These are phyloP conservation scores for Oreochromis niloticus DNA, from an alignment of 2,113 vertebrate species.

Conservation along the genomic window DNA sequence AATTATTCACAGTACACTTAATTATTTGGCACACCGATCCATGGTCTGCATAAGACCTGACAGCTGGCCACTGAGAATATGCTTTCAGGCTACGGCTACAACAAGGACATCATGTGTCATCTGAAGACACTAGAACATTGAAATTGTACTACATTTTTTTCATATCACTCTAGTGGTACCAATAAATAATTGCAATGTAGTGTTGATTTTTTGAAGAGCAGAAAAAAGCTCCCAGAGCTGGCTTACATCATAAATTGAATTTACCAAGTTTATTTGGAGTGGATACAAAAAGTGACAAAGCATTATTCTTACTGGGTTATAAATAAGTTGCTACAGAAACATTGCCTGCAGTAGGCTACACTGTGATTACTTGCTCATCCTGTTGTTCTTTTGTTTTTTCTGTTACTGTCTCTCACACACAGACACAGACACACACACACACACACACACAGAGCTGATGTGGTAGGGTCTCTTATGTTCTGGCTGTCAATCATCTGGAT, in stretches of 20 bases:
- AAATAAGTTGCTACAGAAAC: background rate
- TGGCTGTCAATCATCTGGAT: background rate
- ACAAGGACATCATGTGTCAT: background rate
- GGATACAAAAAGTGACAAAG: background rate
- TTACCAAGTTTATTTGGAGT: background rate
- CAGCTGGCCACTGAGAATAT: background rate
- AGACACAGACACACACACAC: background rate
- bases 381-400: background rate
- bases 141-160: background rate
- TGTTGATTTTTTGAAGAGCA: background rate
- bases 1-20: conserved; percentile 22
- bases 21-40: background rate
- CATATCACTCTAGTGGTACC: background rate
- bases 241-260: background rate
- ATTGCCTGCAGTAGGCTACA: background rate
- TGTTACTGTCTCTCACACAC: background rate
- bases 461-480: background rate
- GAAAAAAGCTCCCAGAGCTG: background rate
- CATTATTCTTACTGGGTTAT: background rate
- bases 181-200: background rate
- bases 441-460: background rate
- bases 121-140: background rate
- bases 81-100: background rate
- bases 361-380: background rate
- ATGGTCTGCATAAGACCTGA: background rate